A percentile compares a stretch with the other conserved stretches of the same genome.
Evolutionary conservation across 2,888 invertebrate species (phyloP).

Genomic region (Fissipunctia ypsillon): DNA sequence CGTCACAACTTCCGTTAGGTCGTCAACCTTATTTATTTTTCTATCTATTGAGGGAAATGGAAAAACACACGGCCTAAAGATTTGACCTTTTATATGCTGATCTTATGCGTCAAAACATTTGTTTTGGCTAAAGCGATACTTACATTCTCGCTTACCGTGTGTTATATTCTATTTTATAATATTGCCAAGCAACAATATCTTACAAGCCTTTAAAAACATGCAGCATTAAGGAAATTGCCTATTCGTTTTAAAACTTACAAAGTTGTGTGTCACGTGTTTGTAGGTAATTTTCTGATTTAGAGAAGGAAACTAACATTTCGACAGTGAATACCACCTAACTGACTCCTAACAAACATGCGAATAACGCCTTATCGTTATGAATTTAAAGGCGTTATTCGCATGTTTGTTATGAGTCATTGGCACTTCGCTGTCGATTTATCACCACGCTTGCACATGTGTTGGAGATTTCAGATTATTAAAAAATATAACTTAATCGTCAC

Average conservation of each 20-base stretch:
- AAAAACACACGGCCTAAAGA: not conserved
- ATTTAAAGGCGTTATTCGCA: no score
- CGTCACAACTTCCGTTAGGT: not conserved
- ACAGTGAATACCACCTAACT: no score
- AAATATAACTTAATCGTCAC: not conserved
- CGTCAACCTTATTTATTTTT: slow-evolving; percentile 7
- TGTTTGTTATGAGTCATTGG: no score
- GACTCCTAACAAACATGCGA: no score
- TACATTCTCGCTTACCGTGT: not conserved
- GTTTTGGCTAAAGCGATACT: no score
- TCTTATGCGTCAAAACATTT: not conserved
- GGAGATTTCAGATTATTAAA: not conserved
- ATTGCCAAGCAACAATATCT: not conserved
- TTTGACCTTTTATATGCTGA: not conserved
- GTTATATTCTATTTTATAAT: not conserved
- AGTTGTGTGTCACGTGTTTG: not conserved
- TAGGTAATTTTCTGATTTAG: not conserved
- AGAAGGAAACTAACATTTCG: not conserved
- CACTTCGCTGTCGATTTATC: no score
- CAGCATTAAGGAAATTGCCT: no score
- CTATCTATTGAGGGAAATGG: not conserved
- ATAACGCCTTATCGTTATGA: no score
- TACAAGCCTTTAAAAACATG: not conserved
- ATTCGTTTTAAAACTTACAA: not conserved
- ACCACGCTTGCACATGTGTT: not conserved